Conservation (phyloP, 2,888 invertebrate genomes). For the Teleogryllus oceanicus region DNA sequence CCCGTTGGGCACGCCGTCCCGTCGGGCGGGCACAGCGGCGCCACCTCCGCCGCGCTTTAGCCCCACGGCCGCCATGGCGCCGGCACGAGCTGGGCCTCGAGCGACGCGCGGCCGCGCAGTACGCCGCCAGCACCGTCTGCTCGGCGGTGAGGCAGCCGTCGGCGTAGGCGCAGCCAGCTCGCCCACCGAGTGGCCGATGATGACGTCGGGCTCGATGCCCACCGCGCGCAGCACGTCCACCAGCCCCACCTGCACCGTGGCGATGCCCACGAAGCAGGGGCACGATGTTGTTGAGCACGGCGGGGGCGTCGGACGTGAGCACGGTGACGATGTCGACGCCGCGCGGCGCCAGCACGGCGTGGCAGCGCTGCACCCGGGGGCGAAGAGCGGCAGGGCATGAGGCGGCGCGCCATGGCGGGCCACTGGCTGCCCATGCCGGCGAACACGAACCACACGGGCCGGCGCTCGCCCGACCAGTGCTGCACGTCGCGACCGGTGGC, state of each 20-base stretch:
- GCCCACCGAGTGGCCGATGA: slow-evolving; percentile 67
- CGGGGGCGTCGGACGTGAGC: slow-evolving; percentile 58
- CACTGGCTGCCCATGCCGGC: no score
- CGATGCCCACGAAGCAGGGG: slow-evolving; percentile 72
- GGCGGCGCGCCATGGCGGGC: no score
- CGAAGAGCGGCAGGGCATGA: slow-evolving; percentile 59
- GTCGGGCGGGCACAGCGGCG: slow-evolving; percentile 52
- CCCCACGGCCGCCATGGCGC: slow-evolving; percentile 85
- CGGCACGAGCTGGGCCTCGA: slow-evolving; percentile 64
- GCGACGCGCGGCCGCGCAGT: slow-evolving; percentile 69
- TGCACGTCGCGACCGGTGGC: no score
- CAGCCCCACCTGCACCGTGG: slow-evolving; percentile 61
- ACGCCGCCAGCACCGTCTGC: slow-evolving; percentile 56
- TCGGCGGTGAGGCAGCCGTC: slow-evolving; percentile 60
- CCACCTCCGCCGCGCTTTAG: slow-evolving; percentile 35
- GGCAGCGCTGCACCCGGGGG: slow-evolving; percentile 66
- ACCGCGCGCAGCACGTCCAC: slow-evolving; percentile 59
- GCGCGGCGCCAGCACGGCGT: slow-evolving; percentile 59
- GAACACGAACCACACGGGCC: slow-evolving; percentile 86
- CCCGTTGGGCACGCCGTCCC: slow-evolving; percentile 72
- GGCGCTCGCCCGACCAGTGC: slow-evolving; percentile 59
- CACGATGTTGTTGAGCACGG: slow-evolving; percentile 63
- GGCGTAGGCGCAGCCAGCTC: slow-evolving; percentile 63
- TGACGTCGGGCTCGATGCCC: slow-evolving; percentile 66
- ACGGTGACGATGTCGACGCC: slow-evolving; percentile 63